Evolutionary conservation across 2,113 vertebrate species (phyloP).

Genomic region (Aspiorhynchus laticeps): DNA sequence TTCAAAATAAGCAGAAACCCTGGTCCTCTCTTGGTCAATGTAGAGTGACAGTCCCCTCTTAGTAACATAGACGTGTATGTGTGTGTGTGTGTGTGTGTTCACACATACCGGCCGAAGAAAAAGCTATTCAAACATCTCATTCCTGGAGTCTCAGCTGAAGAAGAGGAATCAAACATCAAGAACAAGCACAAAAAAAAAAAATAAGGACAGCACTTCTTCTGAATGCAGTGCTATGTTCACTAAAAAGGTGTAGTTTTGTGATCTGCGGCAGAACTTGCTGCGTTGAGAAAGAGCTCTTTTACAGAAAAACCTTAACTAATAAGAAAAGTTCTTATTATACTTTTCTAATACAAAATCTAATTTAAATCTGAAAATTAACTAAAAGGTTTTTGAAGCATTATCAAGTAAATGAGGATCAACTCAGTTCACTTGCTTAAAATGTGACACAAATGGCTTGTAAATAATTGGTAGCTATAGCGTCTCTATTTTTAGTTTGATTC

Average conservation of each 20-base stretch:
- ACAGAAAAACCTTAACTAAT: neutral
- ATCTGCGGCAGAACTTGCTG: neutral
- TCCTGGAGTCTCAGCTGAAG: conserved; percentile 18
- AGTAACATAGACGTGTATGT: too few relatives aligned
- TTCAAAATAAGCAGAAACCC: too few relatives aligned
- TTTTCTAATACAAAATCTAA: neutral
- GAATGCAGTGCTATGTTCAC: conserved; percentile 58
- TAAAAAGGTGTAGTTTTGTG: neutral
- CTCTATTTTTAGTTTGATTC: conserved; percentile 3
- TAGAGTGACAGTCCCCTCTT: too few relatives aligned
- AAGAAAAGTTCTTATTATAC: too few relatives aligned
- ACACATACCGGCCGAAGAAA: conserved; percentile 9
- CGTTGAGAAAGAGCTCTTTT: neutral
- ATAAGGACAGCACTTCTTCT: conserved; percentile 37
- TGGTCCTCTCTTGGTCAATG: too few relatives aligned
- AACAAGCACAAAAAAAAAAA: conserved; percentile 9
- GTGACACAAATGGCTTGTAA: neutral
- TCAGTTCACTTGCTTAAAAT: neutral
- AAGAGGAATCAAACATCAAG: conserved; percentile 3
- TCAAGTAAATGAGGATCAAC: neutral
- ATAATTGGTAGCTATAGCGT: neutral
- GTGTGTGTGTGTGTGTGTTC: conserved; percentile 13
- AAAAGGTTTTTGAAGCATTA: neutral
- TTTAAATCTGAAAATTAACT: neutral
- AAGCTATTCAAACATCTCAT: conserved; percentile 39